phyloP scores from a whole-genome alignment of 2,888 invertebrate genomes.

The Aricia artaxerxes region DNA sequence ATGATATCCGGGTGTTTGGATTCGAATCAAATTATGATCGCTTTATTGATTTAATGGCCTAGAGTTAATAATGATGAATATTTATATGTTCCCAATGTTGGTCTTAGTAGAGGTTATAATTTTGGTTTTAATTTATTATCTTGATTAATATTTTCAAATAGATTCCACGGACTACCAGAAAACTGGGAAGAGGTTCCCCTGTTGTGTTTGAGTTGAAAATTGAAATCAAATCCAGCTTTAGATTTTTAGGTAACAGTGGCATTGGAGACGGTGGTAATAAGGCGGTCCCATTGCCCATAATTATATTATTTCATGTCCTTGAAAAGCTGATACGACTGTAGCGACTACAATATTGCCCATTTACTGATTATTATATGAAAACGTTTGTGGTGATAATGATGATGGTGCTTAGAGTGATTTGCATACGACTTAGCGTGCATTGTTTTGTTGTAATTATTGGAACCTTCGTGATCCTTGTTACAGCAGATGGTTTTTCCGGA shows the following conservation, averaged over 20 bases:
- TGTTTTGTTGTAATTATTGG: conserved; percentile 12
- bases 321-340: neutral
- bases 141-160: neutral
- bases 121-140: neutral
- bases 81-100: neutral
- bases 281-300: no score
- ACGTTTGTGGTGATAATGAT: neutral
- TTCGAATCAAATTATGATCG: conserved; percentile 16
- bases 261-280: no score
- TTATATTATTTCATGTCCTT: no score
- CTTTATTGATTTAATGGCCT: conserved; percentile 15
- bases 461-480: neutral
- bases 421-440: conserved; percentile 5
- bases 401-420: neutral
- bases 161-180: neutral
- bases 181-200: neutral
- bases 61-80: neutral
- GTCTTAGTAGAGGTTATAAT: neutral
- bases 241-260: neutral
- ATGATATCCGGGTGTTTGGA: conserved; percentile 19
- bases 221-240: neutral
- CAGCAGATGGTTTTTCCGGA: conserved; percentile 16
- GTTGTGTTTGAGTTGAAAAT: neutral
- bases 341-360: neutral
- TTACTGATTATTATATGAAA: neutral